These are phyloP conservation scores for Dasyurus viverrinus DNA, from an alignment of 2,113 vertebrate genomes.

Conservation along the genomic window DNA sequence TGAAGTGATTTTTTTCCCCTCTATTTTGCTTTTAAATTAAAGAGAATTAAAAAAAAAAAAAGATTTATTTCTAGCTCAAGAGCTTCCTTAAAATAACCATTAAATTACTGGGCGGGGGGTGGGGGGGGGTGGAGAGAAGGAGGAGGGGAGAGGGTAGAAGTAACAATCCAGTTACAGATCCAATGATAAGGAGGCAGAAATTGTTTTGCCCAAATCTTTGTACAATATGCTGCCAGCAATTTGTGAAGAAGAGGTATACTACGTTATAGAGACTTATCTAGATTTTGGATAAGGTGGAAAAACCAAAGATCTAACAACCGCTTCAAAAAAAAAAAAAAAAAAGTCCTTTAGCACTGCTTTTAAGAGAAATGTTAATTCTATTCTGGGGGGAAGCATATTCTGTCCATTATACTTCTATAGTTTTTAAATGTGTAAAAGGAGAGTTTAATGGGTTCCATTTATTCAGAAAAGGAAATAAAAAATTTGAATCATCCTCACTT, in stretches of 20 bases:
- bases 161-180: background rate
- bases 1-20: slow-evolving; percentile 31
- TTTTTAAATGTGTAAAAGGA: slow-evolving; percentile 16
- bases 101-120: background rate
- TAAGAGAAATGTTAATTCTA: slow-evolving; percentile 7
- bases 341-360: background rate
- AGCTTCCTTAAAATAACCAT: background rate
- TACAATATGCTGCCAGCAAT: background rate
- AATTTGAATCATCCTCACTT: slow-evolving; percentile 20
- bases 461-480: slow-evolving; percentile 47
- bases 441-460: slow-evolving; percentile 13
- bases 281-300: slow-evolving; percentile 40
- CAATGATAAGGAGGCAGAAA: background rate
- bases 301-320: background rate
- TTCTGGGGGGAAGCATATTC: slow-evolving; percentile 5
- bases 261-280: background rate
- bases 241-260: background rate
- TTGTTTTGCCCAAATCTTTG: background rate
- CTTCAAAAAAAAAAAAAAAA: slow-evolving; percentile 38
- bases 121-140: background rate
- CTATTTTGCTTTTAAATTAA: slow-evolving; percentile 27
- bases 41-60: slow-evolving; percentile 23
- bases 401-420: background rate
- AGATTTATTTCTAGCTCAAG: background rate
- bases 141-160: no score